Conservation (phyloP, 2,113 vertebrate genomes). For the Rissa tridactyla region DNA sequence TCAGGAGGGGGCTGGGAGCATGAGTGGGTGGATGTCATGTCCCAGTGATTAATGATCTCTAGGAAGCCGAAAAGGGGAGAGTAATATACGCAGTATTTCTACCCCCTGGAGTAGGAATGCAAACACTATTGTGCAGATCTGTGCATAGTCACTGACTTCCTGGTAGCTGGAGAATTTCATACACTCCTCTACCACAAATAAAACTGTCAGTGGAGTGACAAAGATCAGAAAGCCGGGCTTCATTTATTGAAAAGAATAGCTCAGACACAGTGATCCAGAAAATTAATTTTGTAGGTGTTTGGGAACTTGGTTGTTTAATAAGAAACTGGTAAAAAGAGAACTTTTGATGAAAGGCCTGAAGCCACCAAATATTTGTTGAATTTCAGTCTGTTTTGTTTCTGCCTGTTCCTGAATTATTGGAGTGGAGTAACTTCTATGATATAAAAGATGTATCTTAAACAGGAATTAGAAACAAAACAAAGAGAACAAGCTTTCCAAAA, state of each 20-base stretch:
- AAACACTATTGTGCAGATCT: conserved; percentile 80
- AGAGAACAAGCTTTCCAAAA: background rate
- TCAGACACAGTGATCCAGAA: conserved; percentile 83
- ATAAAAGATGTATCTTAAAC: conserved; percentile 16
- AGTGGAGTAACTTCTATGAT: conserved; percentile 32
- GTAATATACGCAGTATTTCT: conserved; percentile 80
- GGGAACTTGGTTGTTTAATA: conserved; percentile 72
- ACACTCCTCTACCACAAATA: conserved; percentile 81
- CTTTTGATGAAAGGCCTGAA: conserved; percentile 66
- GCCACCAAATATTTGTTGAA: conserved; percentile 69
- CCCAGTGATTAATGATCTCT: conserved; percentile 86
- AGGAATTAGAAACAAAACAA: background rate
- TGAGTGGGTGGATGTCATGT: conserved; percentile 80
- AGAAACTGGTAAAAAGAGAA: conserved; percentile 72
- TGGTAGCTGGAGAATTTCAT: conserved; percentile 86
- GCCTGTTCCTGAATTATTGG: conserved; percentile 36
- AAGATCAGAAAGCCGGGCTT: conserved; percentile 77
- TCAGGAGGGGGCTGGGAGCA: conserved; percentile 78
- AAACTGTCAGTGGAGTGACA: conserved; percentile 84
- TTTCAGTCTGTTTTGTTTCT: conserved; percentile 51
- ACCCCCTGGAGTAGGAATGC: conserved; percentile 83
- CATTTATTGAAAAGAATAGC: conserved; percentile 79
- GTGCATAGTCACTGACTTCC: conserved; percentile 78
- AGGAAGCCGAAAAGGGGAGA: conserved; percentile 69
- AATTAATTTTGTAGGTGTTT: conserved; percentile 82